Evolutionary conservation across 2,113 vertebrate species (phyloP).

Genomic region (Porphyrio hochstetteri): DNA sequence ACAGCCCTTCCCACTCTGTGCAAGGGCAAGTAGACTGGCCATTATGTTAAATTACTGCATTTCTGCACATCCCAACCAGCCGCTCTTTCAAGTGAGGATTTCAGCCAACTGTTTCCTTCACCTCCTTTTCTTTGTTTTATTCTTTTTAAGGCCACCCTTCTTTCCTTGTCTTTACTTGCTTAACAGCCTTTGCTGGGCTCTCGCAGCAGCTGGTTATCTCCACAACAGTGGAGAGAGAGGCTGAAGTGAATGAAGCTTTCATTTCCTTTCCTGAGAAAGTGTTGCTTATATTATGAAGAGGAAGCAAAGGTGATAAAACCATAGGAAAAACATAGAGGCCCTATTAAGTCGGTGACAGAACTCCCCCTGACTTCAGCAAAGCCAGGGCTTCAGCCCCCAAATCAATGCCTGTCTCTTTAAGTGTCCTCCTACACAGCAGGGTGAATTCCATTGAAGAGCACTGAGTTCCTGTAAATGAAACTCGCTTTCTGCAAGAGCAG

Average conservation of each 20-base stretch:
- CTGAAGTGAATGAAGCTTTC: conserved; percentile 56
- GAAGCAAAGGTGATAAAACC: conserved; percentile 52
- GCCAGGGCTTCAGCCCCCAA: conserved; percentile 17
- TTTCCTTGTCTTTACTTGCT: background rate
- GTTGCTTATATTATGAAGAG: conserved; percentile 30
- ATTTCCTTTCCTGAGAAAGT: conserved; percentile 63
- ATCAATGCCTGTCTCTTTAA: conserved; percentile 66
- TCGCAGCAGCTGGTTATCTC: conserved; percentile 44
- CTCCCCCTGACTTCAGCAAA: conserved; percentile 22
- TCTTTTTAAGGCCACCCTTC: background rate
- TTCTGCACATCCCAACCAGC: background rate
- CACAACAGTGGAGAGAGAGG: conserved; percentile 9
- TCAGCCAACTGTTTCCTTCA: background rate
- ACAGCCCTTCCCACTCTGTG: background rate
- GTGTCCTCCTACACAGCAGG: conserved; percentile 67
- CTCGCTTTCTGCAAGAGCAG: conserved; percentile 53
- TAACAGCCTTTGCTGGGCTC: conserved; percentile 49
- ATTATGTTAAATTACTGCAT: background rate
- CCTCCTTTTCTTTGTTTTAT: background rate
- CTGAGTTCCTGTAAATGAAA: conserved; percentile 67
- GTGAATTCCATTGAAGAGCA: conserved; percentile 68
- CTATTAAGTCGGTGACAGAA: conserved; percentile 17
- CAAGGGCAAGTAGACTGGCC: background rate
- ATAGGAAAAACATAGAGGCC: background rate
- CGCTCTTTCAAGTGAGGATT: background rate